phyloP scores from a whole-genome alignment of 1,140 invertebrate genomes.

The Eupristina koningsbergeri region DNA sequence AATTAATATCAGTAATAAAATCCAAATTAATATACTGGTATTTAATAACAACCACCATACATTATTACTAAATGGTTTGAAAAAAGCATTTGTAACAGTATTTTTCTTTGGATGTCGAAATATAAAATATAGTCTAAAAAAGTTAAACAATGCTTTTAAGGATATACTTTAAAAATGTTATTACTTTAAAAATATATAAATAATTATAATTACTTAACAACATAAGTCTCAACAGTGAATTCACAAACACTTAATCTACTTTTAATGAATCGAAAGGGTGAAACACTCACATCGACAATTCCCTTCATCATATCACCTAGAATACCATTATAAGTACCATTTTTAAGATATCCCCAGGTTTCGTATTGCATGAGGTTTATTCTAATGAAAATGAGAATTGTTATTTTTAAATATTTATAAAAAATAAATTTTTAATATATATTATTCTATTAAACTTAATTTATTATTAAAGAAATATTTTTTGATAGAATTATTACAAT shows the following conservation, averaged over 20 bases:
- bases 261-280: constrained; percentile 75
- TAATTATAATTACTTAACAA: constrained; percentile 70
- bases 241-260: constrained; percentile 76
- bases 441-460: too few species aligned
- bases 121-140: constrained; percentile 75
- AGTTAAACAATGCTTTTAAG: background rate
- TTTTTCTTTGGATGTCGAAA: constrained; percentile 78
- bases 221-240: constrained; percentile 77
- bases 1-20: constrained; percentile 51
- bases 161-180: background rate
- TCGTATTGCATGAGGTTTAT: constrained; percentile 73
- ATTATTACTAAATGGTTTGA: constrained; percentile 58
- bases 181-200: background rate
- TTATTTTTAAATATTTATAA: too few species aligned
- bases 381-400: too few species aligned
- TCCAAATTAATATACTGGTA: constrained; percentile 56
- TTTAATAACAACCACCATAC: constrained; percentile 58
- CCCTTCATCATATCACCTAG: constrained; percentile 76
- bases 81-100: constrained; percentile 73
- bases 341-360: constrained; percentile 79
- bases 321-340: constrained; percentile 80
- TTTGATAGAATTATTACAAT: too few species aligned
- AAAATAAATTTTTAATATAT: too few species aligned
- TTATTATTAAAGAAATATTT: too few species aligned
- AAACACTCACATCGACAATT: constrained; percentile 76